A percentile compares a stretch with the other conserved stretches of the same genome.
phyloP scores from a whole-genome alignment of 2,797 vertebrate genomes.

The Neosilurus hyrtlii region DNA sequence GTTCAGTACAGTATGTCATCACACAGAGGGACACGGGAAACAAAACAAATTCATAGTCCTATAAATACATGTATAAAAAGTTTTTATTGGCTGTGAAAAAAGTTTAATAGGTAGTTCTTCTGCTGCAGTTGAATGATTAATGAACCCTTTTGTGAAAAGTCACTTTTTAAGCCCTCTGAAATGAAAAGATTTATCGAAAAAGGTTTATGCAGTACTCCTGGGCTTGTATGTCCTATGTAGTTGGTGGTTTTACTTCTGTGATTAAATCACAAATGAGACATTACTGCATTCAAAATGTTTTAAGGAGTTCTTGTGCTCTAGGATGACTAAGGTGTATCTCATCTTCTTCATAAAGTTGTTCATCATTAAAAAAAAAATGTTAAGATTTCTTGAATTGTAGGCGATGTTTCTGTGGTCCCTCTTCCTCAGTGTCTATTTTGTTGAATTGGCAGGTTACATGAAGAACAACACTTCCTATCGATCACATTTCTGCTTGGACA shows the following conservation, averaged over 20 bases:
- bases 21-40: constrained; percentile 23
- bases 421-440: not conserved
- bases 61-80: constrained; percentile 27
- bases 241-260: constrained; percentile 7
- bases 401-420: not conserved
- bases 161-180: constrained; percentile 15
- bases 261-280: not conserved
- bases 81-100: constrained; percentile 9
- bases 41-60: not conserved
- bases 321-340: not conserved
- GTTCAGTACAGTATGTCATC: not conserved
- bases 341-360: not conserved
- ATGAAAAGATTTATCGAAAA: constrained; percentile 9
- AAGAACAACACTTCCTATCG: constrained; percentile 2
- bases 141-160: constrained; percentile 18
- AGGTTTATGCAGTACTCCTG: constrained; percentile 23
- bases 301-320: not conserved
- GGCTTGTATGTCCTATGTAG: constrained; percentile 9
- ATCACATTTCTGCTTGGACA: constrained; percentile 3
- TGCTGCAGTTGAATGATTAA: not conserved
- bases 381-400: not conserved
- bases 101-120: constrained; percentile 11
- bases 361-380: too few relatives aligned
- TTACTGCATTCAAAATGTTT: not conserved
- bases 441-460: constrained; percentile 4